Base-by-base conservation (phyloP, 2,797 vertebrate species). In the Allobates femoralis region DNA sequence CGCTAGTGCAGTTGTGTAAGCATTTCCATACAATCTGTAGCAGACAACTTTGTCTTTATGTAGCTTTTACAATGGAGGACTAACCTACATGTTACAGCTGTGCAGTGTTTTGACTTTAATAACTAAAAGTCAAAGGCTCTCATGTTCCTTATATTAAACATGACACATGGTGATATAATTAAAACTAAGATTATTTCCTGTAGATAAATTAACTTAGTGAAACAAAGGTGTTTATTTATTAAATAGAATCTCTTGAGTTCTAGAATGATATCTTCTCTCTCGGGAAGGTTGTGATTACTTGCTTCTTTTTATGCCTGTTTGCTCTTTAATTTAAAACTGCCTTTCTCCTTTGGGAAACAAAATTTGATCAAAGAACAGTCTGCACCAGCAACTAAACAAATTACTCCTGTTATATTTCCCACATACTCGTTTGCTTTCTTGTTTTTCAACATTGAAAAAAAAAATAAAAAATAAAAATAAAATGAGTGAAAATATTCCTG, bases 221-320 rank as follows among this genome's bases (percentile, higher is more conserved):
- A 95, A 94, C 93, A 93, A 95, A 95, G 93, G 94, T 94, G 93
- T 95, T 95, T 95, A 94, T 94, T 95, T 95, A 95, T 95, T 95
- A 94, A 95, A 93, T 92, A 93, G 92, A 90, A 94, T 93, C 93
- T 94, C 92, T 92, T 87, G 92, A 92, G 92, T 85, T 89, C 88
- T 90, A 1, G 90, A 90, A 86, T 91, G 91, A 90, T 89, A 90
- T 91, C 92, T 74, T 86, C 76, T 89, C 93, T 94, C 93, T 89
- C 94, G 95, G 93, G 94, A 94, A 91, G 86, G 90, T 91, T 95
- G 93, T 93, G 92, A 94, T 95, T 94, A 91, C 94, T 93, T 93
- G 88, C 90, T 91, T 94, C 92, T 91, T 93, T 86, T 93, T 91
- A 82, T 71, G 90, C 92, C 82, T 90, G 85, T 92, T 94, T 93